Percentiles rank a stretch among this genome's conserved stretches.
These are phyloP conservation scores for Tarsius wallacei DNA, from an alignment of 2,797 vertebrate genomes.

Conservation along the genomic window DNA sequence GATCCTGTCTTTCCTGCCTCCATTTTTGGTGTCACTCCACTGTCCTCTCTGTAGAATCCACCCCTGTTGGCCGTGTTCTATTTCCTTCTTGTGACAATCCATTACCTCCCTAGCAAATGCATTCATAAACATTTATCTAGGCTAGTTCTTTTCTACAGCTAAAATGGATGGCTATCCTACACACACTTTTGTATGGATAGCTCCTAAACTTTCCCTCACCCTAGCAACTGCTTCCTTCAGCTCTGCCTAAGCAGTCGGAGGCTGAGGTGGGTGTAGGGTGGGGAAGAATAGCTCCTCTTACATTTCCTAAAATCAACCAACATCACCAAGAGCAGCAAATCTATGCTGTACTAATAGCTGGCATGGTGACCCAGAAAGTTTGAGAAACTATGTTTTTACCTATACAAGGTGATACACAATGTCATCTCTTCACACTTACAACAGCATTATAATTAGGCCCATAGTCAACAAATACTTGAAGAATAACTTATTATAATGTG, in stretches of 20 bases:
- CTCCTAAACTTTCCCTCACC: neutral
- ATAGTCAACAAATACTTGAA: slow-evolving; percentile 9
- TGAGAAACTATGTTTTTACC: slow-evolving; percentile 72
- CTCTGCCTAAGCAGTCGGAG: neutral
- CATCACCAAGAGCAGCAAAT: neutral
- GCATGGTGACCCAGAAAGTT: slow-evolving; percentile 75
- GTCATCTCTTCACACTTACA: slow-evolving; percentile 40
- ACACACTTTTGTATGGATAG: neutral
- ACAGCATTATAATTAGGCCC: slow-evolving; percentile 54
- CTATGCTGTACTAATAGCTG: neutral
- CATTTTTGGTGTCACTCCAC: neutral
- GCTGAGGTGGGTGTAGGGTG: neutral
- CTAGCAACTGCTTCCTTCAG: neutral
- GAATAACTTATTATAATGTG: neutral
- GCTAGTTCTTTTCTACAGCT: neutral
- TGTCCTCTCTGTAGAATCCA: neutral
- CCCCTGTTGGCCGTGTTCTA: neutral
- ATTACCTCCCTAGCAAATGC: neutral
- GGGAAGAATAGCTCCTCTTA: neutral
- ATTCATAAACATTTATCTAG: neutral
- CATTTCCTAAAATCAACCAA: neutral
- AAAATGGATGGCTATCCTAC: neutral
- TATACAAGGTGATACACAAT: neutral
- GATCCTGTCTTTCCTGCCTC: neutral
- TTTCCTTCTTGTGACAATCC: neutral